Base-by-base conservation (phyloP, 2,888 invertebrate genomes). In the Gnatocerus cornutus region DNA sequence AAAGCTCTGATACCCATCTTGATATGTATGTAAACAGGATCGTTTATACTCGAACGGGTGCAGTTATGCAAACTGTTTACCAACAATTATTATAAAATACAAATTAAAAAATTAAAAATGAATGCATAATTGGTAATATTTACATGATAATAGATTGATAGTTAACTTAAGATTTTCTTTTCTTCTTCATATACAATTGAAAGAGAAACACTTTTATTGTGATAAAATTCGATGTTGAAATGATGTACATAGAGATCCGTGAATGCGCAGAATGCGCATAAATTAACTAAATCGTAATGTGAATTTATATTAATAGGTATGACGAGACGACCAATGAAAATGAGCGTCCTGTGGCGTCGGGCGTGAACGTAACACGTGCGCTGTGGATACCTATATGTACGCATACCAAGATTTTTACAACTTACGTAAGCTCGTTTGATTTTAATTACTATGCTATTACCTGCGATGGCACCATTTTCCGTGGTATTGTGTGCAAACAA, bases 211-310 rank as follows among this genome's bases (percentile, higher is more conserved):
- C 41, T 45, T 41, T 33, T 39, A 13, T 37, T 30, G 59, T 29
- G 58, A 71, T 33, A 33, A 33, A 41, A 41, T 41, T 41, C 41
- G 41, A 10, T 41, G 41, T 41, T 41, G 33, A 41, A 13, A 13
- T 10, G 13, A 41, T 41, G 13, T 5, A 76, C 37, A 55, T 39
- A 29, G 67, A 65, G 67, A 76, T 76, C 71, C 73, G 72, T 74
- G 77, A 77, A 76, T 78, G 75, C 75, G 74, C 73, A 73, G 71
- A 74, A 76, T 73, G 68, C 59, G 70, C 74, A 76, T 78, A 78
- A 77, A 78, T 78, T 76, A 77, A 67, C 66, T 66, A 61, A 69
- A 72, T 73, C 69, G 67, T 72, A 61, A 71, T 71, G 67, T 71
- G 72, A 72, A 78, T 76, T 73, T 72, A 71, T 73, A 52, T 53